Percentiles rank a stretch among this genome's conserved stretches.
phyloP scores from a whole-genome alignment of 2,888 invertebrate genomes.

The Trichogramma evanescens region DNA sequence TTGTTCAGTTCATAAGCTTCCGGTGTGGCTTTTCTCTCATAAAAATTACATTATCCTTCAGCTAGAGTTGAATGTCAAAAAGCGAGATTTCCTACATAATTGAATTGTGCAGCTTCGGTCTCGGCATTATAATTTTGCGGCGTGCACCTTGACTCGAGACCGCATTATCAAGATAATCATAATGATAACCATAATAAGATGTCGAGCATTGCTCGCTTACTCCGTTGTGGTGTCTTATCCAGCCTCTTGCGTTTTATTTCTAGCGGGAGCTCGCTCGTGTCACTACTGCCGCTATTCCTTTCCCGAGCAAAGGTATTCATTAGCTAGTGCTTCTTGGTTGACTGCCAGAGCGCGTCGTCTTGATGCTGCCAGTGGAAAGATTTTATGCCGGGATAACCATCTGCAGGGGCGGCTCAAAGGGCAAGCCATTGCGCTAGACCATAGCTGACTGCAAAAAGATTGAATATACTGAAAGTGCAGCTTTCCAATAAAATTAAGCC shows the following conservation, averaged over 20 bases:
- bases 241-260: not conserved
- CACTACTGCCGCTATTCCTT: not conserved
- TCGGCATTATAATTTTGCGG: not conserved
- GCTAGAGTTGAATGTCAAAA: slow-evolving; percentile 2
- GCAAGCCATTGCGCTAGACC: slow-evolving; percentile 32
- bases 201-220: not conserved
- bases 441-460: too few relatives aligned
- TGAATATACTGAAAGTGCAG: too few relatives aligned
- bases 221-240: not conserved
- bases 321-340: slow-evolving; percentile 34
- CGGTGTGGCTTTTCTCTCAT: not conserved
- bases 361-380: slow-evolving; percentile 18
- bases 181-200: too few relatives aligned
- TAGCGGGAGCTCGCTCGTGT: not conserved
- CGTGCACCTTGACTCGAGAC: too few relatives aligned
- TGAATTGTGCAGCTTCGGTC: slow-evolving; percentile 4
- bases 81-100: slow-evolving; percentile 15
- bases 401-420: slow-evolving; percentile 30
- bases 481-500: too few relatives aligned
- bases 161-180: too few relatives aligned
- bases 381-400: slow-evolving; percentile 32
- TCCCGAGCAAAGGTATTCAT: slow-evolving; percentile 26
- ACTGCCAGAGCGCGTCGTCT: slow-evolving; percentile 31
- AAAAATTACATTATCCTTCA: slow-evolving; percentile 11
- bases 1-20: too few relatives aligned